Base-by-base conservation (phyloP, 2,888 invertebrate genomes). In the Philhelius pedissequus region DNA sequence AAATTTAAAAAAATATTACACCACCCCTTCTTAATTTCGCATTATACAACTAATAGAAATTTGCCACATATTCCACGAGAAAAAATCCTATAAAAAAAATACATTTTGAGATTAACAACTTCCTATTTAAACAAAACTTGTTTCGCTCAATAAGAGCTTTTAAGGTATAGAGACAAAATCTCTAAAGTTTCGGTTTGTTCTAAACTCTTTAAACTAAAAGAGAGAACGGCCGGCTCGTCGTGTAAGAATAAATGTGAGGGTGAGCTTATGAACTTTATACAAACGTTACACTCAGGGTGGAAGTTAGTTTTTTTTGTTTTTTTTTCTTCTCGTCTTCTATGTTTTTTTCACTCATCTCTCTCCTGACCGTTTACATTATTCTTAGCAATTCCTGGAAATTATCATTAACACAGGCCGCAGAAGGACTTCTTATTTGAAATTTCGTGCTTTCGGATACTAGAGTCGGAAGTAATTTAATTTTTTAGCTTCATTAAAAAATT, bases 371-470 rank as follows among this genome's bases (percentile, higher is more conserved):
- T 60, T 43, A 66, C 68, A 52, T 52, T 66, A 60, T 54, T 52
- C 18, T 68, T 77, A 52, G 73, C 77, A 77, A 82, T 82, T 82
- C 71, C 77, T 73, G 35, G 54, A 82, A 77, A 60, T 73, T 68
- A 73, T 82, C 52, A 30, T 82, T 30, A 68, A 52, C 43, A 38
- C 60, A 68, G 15, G 73, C 40, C 71, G 68, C 68, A 73, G 52
- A 66, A 62, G 60, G 22, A 45, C 48, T 73, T 52, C 50, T 68
- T 81, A 77, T 82, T 82, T 77, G 77, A 71, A 76, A 71, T 82
- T 77, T 82, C 81, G 81, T 82, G 82, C 78, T 68, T 77, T 82
- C 71, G 81, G 81, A 60, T 81, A 81, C 70, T 71, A 77, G 77
- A 82, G 60, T 66, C 81, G 81, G 77, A 68, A 77, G 81, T 77